These are phyloP conservation scores for Drosophila parabipectinata DNA, from an alignment of 1,140 invertebrate species.

Conservation along the genomic window DNA sequence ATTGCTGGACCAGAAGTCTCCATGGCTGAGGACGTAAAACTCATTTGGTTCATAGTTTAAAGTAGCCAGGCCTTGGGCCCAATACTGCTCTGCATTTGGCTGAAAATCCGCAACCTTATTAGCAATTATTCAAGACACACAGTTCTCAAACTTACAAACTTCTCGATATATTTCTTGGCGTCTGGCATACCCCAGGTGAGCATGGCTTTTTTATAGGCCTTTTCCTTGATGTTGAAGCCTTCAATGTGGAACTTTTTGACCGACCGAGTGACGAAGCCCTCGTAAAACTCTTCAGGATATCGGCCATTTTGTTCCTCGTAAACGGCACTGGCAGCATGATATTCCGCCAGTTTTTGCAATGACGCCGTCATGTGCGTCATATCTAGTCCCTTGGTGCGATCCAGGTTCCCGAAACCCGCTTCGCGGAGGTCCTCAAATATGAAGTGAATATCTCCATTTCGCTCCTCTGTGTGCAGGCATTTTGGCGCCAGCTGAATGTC, in stretches of 20 bases:
- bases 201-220: constrained; percentile 57
- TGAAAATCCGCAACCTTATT: constrained; percentile 3
- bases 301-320: constrained; percentile 58
- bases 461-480: constrained; percentile 56
- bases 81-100: constrained; percentile 64
- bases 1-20: constrained; percentile 85
- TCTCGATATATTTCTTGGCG: constrained; percentile 57
- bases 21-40: constrained; percentile 87
- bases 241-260: constrained; percentile 27
- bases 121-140: not conserved
- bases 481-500: constrained; percentile 59
- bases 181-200: constrained; percentile 58
- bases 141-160: constrained; percentile 51
- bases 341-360: constrained; percentile 85
- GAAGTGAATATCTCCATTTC: constrained; percentile 50
- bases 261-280: constrained; percentile 47
- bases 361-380: constrained; percentile 84
- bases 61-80: constrained; percentile 19
- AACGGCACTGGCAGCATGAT: constrained; percentile 85
- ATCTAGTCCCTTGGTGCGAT: constrained; percentile 85
- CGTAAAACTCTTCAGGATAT: constrained; percentile 56
- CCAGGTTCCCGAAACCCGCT: constrained; percentile 62
- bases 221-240: constrained; percentile 16
- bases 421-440: constrained; percentile 64
- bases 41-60: constrained; percentile 78